Conservation (phyloP, 2,888 invertebrate genomes). For the Campopleginae sp. region DNA sequence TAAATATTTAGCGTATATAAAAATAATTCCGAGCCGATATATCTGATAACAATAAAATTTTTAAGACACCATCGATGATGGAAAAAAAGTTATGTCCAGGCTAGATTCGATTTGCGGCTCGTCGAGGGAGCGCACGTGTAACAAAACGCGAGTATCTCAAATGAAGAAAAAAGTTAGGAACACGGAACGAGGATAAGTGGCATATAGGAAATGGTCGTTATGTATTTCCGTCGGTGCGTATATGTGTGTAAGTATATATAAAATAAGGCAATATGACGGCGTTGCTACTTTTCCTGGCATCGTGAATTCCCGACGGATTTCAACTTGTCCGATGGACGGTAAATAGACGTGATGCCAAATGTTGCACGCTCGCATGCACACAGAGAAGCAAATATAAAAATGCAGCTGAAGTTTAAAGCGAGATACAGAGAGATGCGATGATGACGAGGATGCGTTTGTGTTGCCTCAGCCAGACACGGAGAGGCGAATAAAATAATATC, state of each 20-base stretch:
- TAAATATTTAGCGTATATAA: no score
- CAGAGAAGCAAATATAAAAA: conserved; percentile 43
- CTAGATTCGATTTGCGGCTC: no score
- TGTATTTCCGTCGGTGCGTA: no score
- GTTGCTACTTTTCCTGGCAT: conserved; percentile 65
- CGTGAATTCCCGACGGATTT: conserved; percentile 72
- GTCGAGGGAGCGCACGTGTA: conserved; percentile 32
- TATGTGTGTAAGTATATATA: neutral
- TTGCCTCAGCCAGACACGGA: no score
- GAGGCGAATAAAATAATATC: no score
- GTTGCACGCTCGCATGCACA: conserved; percentile 70
- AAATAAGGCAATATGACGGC: conserved; percentile 26
- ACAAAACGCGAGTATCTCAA: conserved; percentile 58
- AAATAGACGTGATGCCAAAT: conserved; percentile 70
- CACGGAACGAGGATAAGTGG: conserved; percentile 57
- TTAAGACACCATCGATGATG: no score
- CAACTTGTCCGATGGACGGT: conserved; percentile 71
- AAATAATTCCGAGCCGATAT: no score
- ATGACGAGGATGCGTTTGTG: no score
- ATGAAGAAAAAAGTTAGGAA: conserved; percentile 69
- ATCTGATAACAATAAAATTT: no score
- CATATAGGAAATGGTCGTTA: neutral
- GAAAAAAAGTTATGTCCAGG: no score
- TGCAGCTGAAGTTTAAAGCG: no score
- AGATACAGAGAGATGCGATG: no score